Evolutionary conservation across 1,140 invertebrate species (phyloP).

Genomic region (Asobara japonica): DNA sequence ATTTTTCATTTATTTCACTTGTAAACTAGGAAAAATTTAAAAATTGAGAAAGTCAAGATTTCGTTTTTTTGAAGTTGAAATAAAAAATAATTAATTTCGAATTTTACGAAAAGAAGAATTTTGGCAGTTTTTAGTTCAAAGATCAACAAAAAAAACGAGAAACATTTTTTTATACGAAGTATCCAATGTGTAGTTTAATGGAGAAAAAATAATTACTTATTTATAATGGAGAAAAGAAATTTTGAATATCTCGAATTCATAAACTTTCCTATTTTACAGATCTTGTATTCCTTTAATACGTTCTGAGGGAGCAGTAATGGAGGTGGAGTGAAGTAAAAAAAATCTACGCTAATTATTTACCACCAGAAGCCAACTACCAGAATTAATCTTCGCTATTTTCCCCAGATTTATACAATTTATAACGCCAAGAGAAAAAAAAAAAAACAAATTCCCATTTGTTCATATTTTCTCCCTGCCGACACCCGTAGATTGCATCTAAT

Average conservation of each 20-base stretch:
- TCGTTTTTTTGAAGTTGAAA: no score
- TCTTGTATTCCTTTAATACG: no score
- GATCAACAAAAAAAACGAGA: no score
- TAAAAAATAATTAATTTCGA: no score
- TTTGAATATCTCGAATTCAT: no score
- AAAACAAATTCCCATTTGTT: neutral
- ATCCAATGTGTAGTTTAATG: no score
- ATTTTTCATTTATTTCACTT: neutral
- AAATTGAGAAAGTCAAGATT: neutral
- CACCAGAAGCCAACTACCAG: conserved; percentile 17
- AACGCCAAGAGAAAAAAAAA: neutral
- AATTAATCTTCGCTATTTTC: neutral
- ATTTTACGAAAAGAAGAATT: no score
- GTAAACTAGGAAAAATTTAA: neutral
- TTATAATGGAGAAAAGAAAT: no score
- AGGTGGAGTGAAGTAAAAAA: conserved; percentile 34
- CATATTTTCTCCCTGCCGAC: neutral
- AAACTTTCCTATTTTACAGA: no score
- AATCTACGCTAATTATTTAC: conserved; percentile 32
- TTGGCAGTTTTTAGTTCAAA: no score
- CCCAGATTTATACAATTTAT: neutral
- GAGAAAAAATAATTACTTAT: no score
- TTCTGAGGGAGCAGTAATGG: conserved; percentile 12
- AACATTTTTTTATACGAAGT: no score
- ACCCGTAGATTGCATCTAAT: neutral